phyloP scores from a whole-genome alignment of 2,888 invertebrate species.

The Rotaria socialis region DNA sequence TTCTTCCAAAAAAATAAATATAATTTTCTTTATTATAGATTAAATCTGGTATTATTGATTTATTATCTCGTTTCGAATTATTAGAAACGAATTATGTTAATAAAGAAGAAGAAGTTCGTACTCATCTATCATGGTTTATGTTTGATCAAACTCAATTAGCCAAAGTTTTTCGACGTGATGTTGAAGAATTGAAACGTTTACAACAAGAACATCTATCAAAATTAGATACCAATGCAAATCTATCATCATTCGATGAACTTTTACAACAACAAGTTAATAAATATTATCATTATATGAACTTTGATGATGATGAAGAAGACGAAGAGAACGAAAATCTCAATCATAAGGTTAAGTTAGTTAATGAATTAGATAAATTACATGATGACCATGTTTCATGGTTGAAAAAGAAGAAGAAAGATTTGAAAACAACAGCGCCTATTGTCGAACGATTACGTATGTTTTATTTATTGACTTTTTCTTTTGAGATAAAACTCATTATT shows the following conservation, averaged over 20 bases:
- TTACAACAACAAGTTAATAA: conserved; percentile 2
- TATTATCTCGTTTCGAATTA: neutral
- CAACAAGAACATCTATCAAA: conserved; percentile 10
- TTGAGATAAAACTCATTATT: neutral
- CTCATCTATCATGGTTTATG: neutral
- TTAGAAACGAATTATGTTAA: neutral
- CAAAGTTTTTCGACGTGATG: neutral
- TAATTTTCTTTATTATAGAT: neutral
- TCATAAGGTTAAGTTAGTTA: neutral
- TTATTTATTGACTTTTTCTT: neutral
- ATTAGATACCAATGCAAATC: neutral
- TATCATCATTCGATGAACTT: conserved; percentile 1
- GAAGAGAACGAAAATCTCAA: neutral
- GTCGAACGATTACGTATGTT: neutral
- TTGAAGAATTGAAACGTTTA: neutral
- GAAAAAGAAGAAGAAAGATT: neutral
- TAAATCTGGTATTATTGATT: neutral
- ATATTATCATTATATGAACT: neutral
- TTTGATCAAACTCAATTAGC: neutral
- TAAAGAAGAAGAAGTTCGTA: neutral
- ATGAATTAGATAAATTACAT: neutral
- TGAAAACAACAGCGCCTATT: neutral
- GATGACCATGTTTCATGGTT: neutral
- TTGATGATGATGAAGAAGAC: neutral
- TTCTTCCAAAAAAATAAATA: neutral